Evolutionary conservation across 2,797 vertebrate species (phyloP), one percentile per base, ranked within the genome.

Genomic region (Tapera naevia): DNA sequence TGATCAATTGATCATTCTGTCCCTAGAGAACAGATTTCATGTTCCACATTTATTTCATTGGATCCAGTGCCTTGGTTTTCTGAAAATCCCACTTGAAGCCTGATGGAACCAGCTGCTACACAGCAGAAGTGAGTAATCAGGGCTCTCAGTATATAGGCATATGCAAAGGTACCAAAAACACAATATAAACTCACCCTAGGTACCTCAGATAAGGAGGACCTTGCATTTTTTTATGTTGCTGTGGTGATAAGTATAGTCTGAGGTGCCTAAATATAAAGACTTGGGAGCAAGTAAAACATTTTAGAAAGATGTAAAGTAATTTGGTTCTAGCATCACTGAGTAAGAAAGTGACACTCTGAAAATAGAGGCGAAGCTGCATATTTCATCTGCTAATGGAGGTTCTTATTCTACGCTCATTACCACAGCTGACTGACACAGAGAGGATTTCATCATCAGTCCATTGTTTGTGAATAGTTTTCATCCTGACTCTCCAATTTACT

Each of bases 391-490:
- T 94, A 94, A 96, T 84, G 73, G 89, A 81, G 35, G 54, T 81
- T 91, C 76, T 94, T 91, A 72, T 93, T 86, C 88, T 88, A 53
- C n/a, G 64, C 66, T 94, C 70, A 93, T 96, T 96, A 94, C 73
- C 80, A 81, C 86, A 93, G 83, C 86, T 88, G 93, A 93, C 80
- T 90, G 93, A 92, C 94, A 94, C 50, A 83, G 23, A 86, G 76
- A 91, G 43, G 54, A 86, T 94, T 94, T 93, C 80, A 94, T 90
- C 93, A 91, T 94, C 93, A 91, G 81, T 95, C 86, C 91, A 72
- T 93, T 91, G 56, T 79, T 96, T 96, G 86, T 93, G 93, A 96
- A 90, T 94, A 95, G 94, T 94, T 66, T 95, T 93, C 70, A 84
- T 81, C 80, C 51, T 86, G 70, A 81, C 66, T 94, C 80, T 91